Evolutionary conservation across 2,888 invertebrate genomes (phyloP), one percentile per base, ranked within the genome.

Genomic region (Eupithecia pulchellata): DNA sequence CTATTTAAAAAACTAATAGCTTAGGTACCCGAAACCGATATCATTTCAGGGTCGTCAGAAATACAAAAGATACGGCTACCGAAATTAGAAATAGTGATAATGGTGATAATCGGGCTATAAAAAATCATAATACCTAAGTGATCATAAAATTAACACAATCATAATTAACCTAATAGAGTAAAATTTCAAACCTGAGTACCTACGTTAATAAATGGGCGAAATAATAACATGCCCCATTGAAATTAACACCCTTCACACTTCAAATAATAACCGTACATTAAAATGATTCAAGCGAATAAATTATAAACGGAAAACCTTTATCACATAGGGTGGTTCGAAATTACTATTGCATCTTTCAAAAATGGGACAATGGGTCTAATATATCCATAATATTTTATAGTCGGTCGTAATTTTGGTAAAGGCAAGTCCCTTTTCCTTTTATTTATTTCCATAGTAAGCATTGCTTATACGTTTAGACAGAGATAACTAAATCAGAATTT

Each of bases 221-320:
- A 52, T 52, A 52, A 66, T 66, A 64, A 70, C 62, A 62, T n/a
- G 5, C 9, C 29, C 60, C 42, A 14, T 67, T 57, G 29, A 63
- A 69, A 73, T 73, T 66, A 69, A 67, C 68, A 60, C 72, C 68
- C 60, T 72, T 72, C 69, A 68, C 69, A 68, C 64, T 39, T 70
- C 32, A 66, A 25, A 60, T 65, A 61, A 64, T 66, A 72, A 69
- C 68, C 63, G 60, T 55, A 64, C 30, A 69, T 72, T 69, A 73
- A 58, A 69, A 29, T 27, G 14, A 66, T 66, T 58, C 27, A 30
- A 63, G 64, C 58, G 27, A 63, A 42, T 63, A 60, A 66, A 20
- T 65, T 39, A 32, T 61, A 36, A 4, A 61, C 47, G 62, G 47
- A 17, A 61, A 61, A 25, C 52, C 60, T 57, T 36, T 42, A 29